phyloP scores from a whole-genome alignment of 2,797 vertebrate species.

The Schizopygopsis pylzovi region DNA sequence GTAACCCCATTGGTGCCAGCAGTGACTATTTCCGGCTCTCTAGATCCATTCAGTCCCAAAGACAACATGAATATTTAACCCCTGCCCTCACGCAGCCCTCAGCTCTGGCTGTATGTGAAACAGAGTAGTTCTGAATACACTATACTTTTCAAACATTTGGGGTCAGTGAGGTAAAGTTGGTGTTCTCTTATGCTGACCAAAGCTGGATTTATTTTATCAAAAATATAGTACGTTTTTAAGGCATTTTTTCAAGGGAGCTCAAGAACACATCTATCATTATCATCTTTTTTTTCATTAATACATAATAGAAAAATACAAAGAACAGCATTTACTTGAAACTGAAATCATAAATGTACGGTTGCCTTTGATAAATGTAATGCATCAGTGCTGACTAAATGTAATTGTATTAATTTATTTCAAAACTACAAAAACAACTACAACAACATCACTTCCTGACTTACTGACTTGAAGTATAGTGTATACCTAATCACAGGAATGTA shows the following conservation, averaged over 20 bases:
- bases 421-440: not conserved
- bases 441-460: not conserved
- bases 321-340: not conserved
- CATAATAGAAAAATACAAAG: not conserved
- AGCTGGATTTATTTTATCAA: not conserved
- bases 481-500: not conserved
- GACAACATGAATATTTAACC: slow-evolving; percentile 44
- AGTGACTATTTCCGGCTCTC: slow-evolving; percentile 49
- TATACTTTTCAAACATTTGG: not conserved
- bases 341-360: too few relatives aligned
- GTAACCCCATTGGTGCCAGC: slow-evolving; percentile 27
- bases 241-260: not conserved
- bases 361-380: not conserved
- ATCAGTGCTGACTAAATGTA: not conserved
- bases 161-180: too few relatives aligned
- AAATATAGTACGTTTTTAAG: not conserved
- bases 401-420: not conserved
- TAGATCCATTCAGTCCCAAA: slow-evolving; percentile 33
- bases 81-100: not conserved
- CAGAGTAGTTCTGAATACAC: not conserved
- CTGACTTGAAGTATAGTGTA: not conserved
- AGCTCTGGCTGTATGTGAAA: not conserved
- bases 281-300: not conserved
- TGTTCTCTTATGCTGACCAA: not conserved
- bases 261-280: not conserved